Conservation (phyloP, 2,797 vertebrate species). For the Molossus molossus region DNA sequence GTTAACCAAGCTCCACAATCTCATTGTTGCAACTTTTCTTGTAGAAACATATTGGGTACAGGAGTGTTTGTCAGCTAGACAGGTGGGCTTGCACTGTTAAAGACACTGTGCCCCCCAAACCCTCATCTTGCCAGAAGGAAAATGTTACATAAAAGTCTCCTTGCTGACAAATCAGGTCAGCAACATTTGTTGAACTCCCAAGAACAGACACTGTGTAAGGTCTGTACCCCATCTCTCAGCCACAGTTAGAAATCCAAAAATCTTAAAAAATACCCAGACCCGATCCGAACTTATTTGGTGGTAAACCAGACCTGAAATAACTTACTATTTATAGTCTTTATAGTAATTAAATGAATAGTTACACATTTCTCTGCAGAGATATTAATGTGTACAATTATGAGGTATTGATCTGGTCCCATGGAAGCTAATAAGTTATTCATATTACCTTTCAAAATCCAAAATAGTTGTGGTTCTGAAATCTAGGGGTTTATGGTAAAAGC, state of each 20-base stretch:
- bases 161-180: not conserved
- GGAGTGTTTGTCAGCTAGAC: not conserved
- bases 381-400: not conserved
- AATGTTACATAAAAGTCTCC: not conserved
- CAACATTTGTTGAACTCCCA: not conserved
- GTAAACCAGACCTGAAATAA: not conserved
- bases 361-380: constrained; percentile 14
- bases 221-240: not conserved
- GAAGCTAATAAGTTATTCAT: not conserved
- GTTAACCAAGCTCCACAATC: not conserved
- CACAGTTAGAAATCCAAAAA: not conserved
- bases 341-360: not conserved
- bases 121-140: not conserved
- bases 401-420: not conserved
- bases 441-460: constrained; percentile 35
- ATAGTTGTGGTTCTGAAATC: constrained; percentile 18
- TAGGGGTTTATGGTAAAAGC: not conserved
- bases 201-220: not conserved
- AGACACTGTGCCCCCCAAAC: not conserved
- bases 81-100: not conserved
- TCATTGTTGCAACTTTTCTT: not conserved
- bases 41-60: not conserved
- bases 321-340: not conserved
- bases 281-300: not conserved
- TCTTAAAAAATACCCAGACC: not conserved